phyloP scores from a whole-genome alignment of 2,888 invertebrate species.

The Pterostichus niger region DNA sequence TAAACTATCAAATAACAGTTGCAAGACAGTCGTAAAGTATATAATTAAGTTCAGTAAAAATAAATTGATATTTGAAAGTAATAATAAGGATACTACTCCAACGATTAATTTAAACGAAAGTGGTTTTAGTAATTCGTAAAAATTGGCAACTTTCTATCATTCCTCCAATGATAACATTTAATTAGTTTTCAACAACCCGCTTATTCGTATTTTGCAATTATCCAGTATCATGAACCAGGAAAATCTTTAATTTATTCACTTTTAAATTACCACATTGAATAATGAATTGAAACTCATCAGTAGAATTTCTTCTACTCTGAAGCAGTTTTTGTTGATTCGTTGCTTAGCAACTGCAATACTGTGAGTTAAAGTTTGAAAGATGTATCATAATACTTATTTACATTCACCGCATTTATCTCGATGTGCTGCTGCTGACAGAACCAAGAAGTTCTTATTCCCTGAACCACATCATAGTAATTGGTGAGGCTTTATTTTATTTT shows the following conservation, averaged over 20 bases:
- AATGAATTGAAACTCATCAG: conserved; percentile 12
- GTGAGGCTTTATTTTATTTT: conserved; percentile 63
- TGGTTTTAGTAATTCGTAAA: conserved; percentile 25
- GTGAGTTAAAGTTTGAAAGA: conserved; percentile 67
- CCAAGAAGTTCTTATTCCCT: conserved; percentile 56
- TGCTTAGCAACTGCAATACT: conserved; percentile 24
- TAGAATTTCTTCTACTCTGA: neutral
- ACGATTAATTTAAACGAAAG: conserved; percentile 35
- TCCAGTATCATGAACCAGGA: conserved; percentile 1
- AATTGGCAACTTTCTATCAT: conserved; percentile 12
- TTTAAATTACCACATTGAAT: conserved; percentile 14
- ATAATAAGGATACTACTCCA: no score
- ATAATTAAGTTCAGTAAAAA: conserved; percentile 30
- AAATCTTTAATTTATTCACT: neutral
- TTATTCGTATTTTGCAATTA: conserved; percentile 48
- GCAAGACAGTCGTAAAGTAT: conserved; percentile 26
- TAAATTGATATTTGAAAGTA: conserved; percentile 42
- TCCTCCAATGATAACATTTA: conserved; percentile 8
- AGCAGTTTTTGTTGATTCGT: conserved; percentile 20
- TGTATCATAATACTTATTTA: conserved; percentile 76
- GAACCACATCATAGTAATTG: conserved; percentile 64
- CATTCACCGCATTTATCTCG: conserved; percentile 72
- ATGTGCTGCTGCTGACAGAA: conserved; percentile 53
- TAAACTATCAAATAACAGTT: conserved; percentile 1
- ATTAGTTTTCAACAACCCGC: neutral